Percentiles rank a stretch among this genome's conserved stretches.
Conservation (phyloP, 2,113 vertebrate genomes). For the Menidia beryllina region DNA sequence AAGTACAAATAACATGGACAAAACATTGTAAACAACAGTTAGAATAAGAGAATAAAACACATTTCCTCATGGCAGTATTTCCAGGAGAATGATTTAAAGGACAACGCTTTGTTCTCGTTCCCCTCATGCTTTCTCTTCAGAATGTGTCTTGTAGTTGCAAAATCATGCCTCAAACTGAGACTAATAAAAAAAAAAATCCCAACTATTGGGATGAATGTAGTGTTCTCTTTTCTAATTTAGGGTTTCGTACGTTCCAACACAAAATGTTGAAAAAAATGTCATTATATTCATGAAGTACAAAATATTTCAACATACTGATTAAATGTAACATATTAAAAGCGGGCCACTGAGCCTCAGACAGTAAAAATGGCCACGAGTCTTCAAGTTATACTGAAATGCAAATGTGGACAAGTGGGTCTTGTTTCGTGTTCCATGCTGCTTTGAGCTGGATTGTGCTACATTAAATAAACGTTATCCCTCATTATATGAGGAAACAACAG, state of each 20-base stretch:
- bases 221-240: slow-evolving; percentile 57
- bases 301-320: slow-evolving; percentile 72
- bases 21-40: slow-evolving; percentile 78
- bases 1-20: slow-evolving; percentile 83
- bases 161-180: slow-evolving; percentile 67
- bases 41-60: slow-evolving; percentile 65
- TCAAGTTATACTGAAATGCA: slow-evolving; percentile 69
- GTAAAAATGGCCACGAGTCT: slow-evolving; percentile 60
- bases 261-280: slow-evolving; percentile 59
- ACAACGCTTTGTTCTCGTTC: slow-evolving; percentile 41
- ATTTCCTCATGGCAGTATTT: slow-evolving; percentile 63
- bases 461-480: slow-evolving; percentile 67
- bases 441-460: slow-evolving; percentile 76
- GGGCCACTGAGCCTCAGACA: slow-evolving; percentile 60
- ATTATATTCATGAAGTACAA: slow-evolving; percentile 67
- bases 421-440: slow-evolving; percentile 68
- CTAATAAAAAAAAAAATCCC: slow-evolving; percentile 55
- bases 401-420: slow-evolving; percentile 48
- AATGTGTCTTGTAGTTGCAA: slow-evolving; percentile 61
- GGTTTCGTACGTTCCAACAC: slow-evolving; percentile 46
- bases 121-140: slow-evolving; percentile 44
- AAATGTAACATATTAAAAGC: slow-evolving; percentile 68
- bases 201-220: slow-evolving; percentile 63
- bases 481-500: slow-evolving; percentile 57
- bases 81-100: no score